Base-by-base conservation (phyloP, 2,113 vertebrate species). In the Clupea harengus region DNA sequence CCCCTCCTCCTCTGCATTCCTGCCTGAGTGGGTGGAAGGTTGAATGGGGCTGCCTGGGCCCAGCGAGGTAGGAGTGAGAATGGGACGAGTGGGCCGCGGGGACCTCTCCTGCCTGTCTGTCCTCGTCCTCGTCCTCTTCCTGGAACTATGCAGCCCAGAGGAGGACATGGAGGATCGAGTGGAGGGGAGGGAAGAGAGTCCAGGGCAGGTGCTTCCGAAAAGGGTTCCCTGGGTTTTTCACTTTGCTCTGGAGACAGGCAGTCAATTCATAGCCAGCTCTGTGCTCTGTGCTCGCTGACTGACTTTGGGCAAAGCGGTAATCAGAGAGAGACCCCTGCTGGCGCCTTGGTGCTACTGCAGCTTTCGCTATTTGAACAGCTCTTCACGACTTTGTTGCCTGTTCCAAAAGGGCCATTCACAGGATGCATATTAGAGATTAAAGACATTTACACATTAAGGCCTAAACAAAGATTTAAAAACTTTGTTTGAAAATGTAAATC, bases 21-120 rank as follows among this genome's bases (percentile, higher is more conserved):
- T 93, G 64, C 85, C 90, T 92, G 94, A 92, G 94, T 94, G 94
- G 94, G 94, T 91, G 93, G 92, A 93, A 93, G 94, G 94, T 94
- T 94, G 93, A 94, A 89, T 93, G 90, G 91, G 92, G 90, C 92
- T 92, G 92, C 91, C 89, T 90, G 91, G 92, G 93, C 91, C 91
- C 92, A 91, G 89, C 91, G 92, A 91, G 92, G 91, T 88, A 89
- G 78, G 83, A 87, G 87, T 81, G 91, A 86, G 67, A 28, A 28
- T 4, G 67, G n/a, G 67, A 9, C 10, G 67, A 28, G n/a, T n/a
- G n/a, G n/a, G 67, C 25, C 67, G 25, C 67, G n/a, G 67, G 67
- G 67, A 75, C 67, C 67, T 13, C 13, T 39, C 85, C 87, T 39
- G 39, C 39, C 87, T 92, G 88, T 81, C 82, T 85, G 54, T 32